Base-by-base conservation (phyloP, 2,113 vertebrate species). In the Lanius ludovicianus region DNA sequence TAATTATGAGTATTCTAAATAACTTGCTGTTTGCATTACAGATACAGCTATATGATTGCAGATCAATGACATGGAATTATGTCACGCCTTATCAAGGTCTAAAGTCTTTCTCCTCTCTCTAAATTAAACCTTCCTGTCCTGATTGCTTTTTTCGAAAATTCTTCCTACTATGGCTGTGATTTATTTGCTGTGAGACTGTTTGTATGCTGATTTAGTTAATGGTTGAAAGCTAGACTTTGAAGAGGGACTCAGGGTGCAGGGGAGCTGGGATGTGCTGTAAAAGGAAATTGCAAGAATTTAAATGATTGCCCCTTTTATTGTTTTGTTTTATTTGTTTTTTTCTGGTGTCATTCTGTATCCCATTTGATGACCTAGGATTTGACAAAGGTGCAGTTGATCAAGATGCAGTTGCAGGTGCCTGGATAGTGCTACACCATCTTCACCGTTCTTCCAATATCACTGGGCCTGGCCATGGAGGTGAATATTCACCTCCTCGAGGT, bases 21-120 rank as follows among this genome's bases (percentile, higher is more conserved):
- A 90, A 93, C 62, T 57, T 91, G 33, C 47, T 97, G 77, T 96
- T 95, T 96, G 74, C 82, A 18, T 91, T 93, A 37, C 55, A 94
- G 93, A 76, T 95, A 76, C 74, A 86, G 56, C 41, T 74, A 12
- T 87, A 56, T 80, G 78, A 83, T 85, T 93, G 67, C 71, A 91
- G 89, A 77, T 96, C 87, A 83, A 56, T 77, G 74, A 16, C 42
- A 44, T 79, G 78, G 90, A 91, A 93, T 94, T 50, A 16, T 87
- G 56, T 82, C 57, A 65, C 5, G 15, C 23, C 37, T 63, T 95
- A 91, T 91, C 87, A 85, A 90, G 42, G 82, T 96, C 89, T 85
- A 82, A 94, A 96, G 85, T 87, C 81, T 95, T 82, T 75, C 46
- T 94, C 3, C 13, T 87, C 35, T 65, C 41, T 91, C 25, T 79